Evolutionary conservation across 37 sponge, comb jelly and placozoan genomes (phyloP).

Genomic region (Tethya wilhelma): DNA sequence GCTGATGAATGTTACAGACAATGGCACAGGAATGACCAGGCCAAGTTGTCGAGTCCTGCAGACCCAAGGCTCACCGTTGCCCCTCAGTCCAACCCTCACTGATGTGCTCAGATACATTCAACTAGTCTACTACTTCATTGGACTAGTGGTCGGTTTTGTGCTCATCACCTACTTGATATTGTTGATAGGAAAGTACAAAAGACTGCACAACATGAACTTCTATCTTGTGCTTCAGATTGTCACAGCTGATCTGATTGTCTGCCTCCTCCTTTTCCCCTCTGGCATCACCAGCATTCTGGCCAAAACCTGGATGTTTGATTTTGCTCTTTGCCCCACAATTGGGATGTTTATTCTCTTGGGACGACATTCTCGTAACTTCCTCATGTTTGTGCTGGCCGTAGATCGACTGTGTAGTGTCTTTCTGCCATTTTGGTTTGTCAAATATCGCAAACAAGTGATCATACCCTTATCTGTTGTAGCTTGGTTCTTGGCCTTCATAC

Average conservation of each 20-base stretch:
- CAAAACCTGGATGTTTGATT: not conserved
- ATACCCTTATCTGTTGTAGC: too few relatives aligned
- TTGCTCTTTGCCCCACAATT: not conserved
- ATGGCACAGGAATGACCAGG: too few relatives aligned
- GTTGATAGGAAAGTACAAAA: not conserved
- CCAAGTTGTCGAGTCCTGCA: too few relatives aligned
- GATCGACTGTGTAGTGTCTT: too few relatives aligned
- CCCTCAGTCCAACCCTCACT: not conserved
- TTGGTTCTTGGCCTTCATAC: not conserved
- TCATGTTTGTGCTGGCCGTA: not conserved
- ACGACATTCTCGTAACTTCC: not conserved
- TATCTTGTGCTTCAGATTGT: not conserved
- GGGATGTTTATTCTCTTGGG: not conserved
- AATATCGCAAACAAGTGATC: not conserved
- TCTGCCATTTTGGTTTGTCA: not conserved
- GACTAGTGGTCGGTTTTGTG: not conserved
- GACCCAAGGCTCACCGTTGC: not conserved
- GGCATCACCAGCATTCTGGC: not conserved
- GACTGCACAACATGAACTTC: not conserved
- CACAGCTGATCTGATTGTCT: not conserved
- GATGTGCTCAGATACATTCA: not conserved
- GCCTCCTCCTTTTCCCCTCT: not conserved
- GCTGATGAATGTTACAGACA: too few relatives aligned
- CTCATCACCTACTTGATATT: not conserved
- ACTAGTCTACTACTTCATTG: not conserved